Base-by-base conservation (phyloP, 1,140 invertebrate species). In the Drosophila yakuba region DNA sequence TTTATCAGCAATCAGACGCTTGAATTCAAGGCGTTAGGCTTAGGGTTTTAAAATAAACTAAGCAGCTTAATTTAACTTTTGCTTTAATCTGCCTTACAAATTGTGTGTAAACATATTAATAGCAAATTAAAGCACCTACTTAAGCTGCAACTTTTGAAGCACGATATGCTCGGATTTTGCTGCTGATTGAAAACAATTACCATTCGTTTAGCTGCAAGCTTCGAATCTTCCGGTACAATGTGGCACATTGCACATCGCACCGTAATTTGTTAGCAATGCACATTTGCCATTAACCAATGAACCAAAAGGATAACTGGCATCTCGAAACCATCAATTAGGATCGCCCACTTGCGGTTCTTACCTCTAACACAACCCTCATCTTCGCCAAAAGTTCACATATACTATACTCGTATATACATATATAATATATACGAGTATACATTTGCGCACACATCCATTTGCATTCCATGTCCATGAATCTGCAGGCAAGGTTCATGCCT, bases 321-420 rank as follows among this genome's bases (percentile, higher is more conserved):
- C 63, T 56, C 32, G 43, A 47, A 71, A 69, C 67, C 67, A 69
- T 71, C 67, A 71, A 69, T 71, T 71, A 71, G 32, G 15, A 28
- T 47, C 43, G 14, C 36, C 25, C 35, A 39, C 51, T 20, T 68
- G 67, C 38, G 59, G 59, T 63, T 20, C 20, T 20, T 45, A 11
- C 32, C 3, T 15, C 23, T 20, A 6, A 12, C 32, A 11, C 45
- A 28, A 38, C 44, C 32, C 5, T n/a, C 23, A 7, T 17, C 20
- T 12, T 11, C 20, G 2, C 23, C 14, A n/a, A 4, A 36, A 41
- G 38, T 23, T 2, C 11, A n/a, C 32, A 61, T 17, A 47, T 61
- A 66, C 36, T n/a, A 20, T 38, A 35, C 25, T 4, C 11, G 20
- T 11, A 17, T 35, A 32, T 25, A 44, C 25, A 8, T 5, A 32